phyloP scores from a whole-genome alignment of 2,113 vertebrate species.

The Falco punctatus region DNA sequence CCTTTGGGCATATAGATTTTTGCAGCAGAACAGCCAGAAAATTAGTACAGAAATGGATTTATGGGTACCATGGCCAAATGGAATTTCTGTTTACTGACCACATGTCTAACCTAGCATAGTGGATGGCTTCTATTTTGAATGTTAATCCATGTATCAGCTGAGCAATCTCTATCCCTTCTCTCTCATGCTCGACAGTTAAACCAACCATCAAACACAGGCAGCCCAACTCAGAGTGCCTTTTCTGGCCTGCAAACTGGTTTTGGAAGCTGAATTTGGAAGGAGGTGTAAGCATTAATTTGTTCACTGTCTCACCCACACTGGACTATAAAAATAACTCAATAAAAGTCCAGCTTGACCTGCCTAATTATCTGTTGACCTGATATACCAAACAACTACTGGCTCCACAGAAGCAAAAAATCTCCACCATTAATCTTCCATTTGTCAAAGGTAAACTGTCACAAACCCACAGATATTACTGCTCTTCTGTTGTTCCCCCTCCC shows the following conservation, averaged over 20 bases:
- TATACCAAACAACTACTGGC: not conserved
- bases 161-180: not conserved
- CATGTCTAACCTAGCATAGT: not conserved
- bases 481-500: not conserved
- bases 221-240: not conserved
- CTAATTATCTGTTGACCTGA: not conserved
- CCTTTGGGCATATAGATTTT: not conserved
- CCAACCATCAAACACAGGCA: not conserved
- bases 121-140: not conserved
- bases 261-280: not conserved
- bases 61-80: not conserved
- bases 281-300: not conserved
- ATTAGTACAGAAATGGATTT: not conserved
- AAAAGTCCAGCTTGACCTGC: not conserved
- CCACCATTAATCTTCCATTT: not conserved
- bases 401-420: not conserved
- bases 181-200: not conserved
- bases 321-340: not conserved
- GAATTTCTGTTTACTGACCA: not conserved
- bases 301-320: not conserved
- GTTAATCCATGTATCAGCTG: not conserved
- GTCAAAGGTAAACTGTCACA: not conserved
- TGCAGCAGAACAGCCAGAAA: not conserved
- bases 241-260: not conserved
- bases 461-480: not conserved